These are phyloP conservation scores for Thripadectes ignobilis DNA, from an alignment of 2,797 vertebrate genomes.

Conservation along the genomic window DNA sequence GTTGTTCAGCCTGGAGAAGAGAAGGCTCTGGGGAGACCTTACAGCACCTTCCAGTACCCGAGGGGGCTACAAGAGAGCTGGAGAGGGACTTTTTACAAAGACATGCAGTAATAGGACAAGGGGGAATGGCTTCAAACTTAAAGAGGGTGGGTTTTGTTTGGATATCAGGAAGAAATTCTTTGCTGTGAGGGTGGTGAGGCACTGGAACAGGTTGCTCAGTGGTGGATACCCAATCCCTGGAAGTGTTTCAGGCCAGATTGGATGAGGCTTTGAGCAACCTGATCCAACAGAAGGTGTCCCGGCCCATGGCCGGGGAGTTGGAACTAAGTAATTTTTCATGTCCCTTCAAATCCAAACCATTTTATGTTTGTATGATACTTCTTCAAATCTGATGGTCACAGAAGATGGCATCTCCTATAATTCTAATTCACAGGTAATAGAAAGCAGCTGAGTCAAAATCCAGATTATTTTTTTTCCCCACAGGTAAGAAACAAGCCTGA, in stretches of 20 bases:
- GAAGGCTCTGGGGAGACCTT: background rate
- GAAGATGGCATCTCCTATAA: background rate
- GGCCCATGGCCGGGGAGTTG: background rate
- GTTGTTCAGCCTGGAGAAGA: background rate
- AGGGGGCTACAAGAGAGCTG: background rate
- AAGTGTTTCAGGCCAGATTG: background rate
- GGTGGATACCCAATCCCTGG: background rate
- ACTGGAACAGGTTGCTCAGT: background rate
- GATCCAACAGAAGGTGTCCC: background rate
- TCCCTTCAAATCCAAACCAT: background rate
- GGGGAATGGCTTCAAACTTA: background rate
- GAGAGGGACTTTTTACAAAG: background rate
- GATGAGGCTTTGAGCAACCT: background rate
- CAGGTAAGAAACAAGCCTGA: background rate
- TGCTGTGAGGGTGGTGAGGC: background rate
- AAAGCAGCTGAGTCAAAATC: background rate
- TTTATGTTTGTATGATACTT: background rate
- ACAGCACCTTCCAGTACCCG: background rate
- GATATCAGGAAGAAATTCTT: background rate
- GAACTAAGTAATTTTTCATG: background rate
- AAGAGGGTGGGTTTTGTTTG: background rate
- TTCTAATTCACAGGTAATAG: background rate
- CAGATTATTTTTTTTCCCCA: background rate
- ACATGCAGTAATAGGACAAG: background rate
- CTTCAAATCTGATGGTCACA: background rate